Base-by-base conservation (phyloP, 2,113 vertebrate species). In the Hippocampus abdominalis region DNA sequence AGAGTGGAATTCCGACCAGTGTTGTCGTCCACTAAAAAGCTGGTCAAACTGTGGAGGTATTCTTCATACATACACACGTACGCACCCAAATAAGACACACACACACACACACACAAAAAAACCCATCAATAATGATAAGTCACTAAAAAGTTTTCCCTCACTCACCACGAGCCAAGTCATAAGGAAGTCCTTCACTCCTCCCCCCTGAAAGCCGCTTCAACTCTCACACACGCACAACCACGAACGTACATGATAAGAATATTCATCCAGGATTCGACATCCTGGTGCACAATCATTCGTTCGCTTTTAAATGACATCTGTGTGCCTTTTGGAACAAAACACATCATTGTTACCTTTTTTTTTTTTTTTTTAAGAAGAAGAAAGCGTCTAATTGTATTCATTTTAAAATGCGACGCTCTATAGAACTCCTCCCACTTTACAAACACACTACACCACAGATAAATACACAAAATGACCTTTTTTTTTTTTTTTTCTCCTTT, bases 1-100 rank as follows among this genome's bases (percentile, higher is more conserved):
- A 78, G 56, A 80, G 77, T 56, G 59, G 23, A 39, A n/a, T 69
- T 78, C 81, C 70, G 77, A 88, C 86, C 86, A 82, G 76, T 5
- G 16, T 32, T 29, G 76, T 75, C 71, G 85, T 87, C 81, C 82
- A 78, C 63, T 51, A 75, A 57, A 77, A 70, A 82, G 71, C 77
- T 74, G 77, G 84, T 83, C 87, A 74, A 83, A 78, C 78, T 72
- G 74, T 81, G 85, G 89, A 90, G 89, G 89, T 85, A 87, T 86
- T 87, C 81, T 85, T 87, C 84, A 89, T 73, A 86, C 80, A 73
- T 56, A 76, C 68, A 57, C 71, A 21, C 63, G 8, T 29, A 72
- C 48, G 18, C 62, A 70, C 66, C 78, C 21, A n/a, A 68, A 18
- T 67, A 65, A 29, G 48, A 32, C 64, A 51, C 66, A 65, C 69